Conservation (phyloP, 2,888 invertebrate genomes). For the Teleogryllus oceanicus region DNA sequence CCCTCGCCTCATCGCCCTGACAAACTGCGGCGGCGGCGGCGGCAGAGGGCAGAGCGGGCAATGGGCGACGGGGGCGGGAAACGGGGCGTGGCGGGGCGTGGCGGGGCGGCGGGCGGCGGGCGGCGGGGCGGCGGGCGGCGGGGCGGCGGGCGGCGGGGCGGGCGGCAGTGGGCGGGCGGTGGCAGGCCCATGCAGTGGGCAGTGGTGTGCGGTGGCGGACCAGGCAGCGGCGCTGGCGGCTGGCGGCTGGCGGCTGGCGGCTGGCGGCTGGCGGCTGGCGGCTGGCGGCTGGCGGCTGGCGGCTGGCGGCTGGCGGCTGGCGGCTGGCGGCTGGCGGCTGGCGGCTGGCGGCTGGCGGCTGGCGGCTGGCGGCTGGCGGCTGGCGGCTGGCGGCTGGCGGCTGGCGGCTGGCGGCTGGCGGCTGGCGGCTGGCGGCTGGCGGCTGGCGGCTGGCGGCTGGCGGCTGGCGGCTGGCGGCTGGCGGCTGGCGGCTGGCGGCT, state of each 20-base stretch:
- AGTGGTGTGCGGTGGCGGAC: too few relatives aligned
- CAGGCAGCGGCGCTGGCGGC: too few relatives aligned
- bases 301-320: neutral
- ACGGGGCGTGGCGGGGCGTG: too few relatives aligned
- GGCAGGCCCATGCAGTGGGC: too few relatives aligned
- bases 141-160: too few relatives aligned
- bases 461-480: neutral
- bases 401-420: too few relatives aligned
- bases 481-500: neutral
- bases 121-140: too few relatives aligned
- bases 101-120: too few relatives aligned
- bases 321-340: neutral
- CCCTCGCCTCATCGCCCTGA: too few relatives aligned
- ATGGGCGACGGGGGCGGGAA: neutral
- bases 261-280: neutral
- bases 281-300: neutral
- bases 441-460: neutral
- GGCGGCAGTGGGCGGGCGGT: too few relatives aligned
- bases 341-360: neutral
- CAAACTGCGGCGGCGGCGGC: too few relatives aligned
- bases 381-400: neutral
- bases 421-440: neutral
- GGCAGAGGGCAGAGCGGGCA: neutral
- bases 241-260: neutral
- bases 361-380: neutral